phyloP scores from a whole-genome alignment of 2,797 vertebrate species.

The Dipus sagitta region DNA sequence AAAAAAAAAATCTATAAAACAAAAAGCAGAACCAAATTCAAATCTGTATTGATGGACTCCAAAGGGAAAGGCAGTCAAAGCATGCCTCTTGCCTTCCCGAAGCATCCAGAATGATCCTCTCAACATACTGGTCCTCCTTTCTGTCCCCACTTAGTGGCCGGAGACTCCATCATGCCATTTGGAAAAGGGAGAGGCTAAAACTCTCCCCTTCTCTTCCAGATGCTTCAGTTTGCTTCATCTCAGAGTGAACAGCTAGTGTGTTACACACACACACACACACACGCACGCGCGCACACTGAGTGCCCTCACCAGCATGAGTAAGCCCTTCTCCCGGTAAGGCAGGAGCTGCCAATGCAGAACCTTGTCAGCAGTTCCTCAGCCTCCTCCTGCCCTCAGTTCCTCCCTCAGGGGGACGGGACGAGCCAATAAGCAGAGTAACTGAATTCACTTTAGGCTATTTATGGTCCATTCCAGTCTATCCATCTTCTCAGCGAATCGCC shows the following conservation, averaged over 20 bases:
- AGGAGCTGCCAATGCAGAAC: not conserved
- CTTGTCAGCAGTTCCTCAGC: not conserved
- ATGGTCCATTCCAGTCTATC: not conserved
- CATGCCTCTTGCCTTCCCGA: not conserved
- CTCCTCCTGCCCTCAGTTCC: not conserved
- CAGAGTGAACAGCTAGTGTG: not conserved
- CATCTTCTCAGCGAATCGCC: not conserved
- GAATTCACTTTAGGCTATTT: slow-evolving; percentile 47
- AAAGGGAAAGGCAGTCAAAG: not conserved
- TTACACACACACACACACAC: not conserved
- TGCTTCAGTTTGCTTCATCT: not conserved
- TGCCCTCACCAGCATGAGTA: accelerated
- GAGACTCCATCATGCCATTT: not conserved
- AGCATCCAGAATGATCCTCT: not conserved
- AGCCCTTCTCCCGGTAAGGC: not conserved
- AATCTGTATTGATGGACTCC: not conserved
- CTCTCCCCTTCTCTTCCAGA: too few species aligned
- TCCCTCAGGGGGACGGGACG: not conserved
- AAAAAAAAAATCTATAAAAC: too few species aligned
- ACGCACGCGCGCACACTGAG: not conserved
- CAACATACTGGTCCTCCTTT: not conserved
- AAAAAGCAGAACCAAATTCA: slow-evolving; percentile 9
- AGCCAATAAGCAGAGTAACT: slow-evolving; percentile 14
- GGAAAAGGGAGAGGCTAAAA: not conserved
- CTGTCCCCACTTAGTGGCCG: not conserved